Conservation (phyloP, 1,140 invertebrate species). For the Tyrophagus putrescentiae region DNA sequence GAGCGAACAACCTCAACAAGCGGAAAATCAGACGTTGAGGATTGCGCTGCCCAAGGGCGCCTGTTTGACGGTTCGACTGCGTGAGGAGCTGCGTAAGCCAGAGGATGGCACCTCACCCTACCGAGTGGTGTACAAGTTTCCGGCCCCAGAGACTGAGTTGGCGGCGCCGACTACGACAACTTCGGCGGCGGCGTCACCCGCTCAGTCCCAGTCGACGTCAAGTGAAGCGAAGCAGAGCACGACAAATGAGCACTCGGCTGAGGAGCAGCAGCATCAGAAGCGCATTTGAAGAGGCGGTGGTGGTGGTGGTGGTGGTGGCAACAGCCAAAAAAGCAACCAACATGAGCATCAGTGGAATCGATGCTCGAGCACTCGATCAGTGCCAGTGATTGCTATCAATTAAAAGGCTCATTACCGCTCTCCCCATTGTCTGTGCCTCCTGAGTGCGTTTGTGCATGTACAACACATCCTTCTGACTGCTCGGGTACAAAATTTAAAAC, state of each 20-base stretch:
- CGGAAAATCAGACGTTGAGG: not conserved
- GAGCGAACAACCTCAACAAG: not conserved
- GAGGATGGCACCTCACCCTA: not conserved
- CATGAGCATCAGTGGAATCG: not conserved
- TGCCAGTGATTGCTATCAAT: not conserved
- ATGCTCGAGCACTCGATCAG: not conserved
- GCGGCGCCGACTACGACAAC: not conserved
- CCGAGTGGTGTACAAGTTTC: slow-evolving; percentile 2
- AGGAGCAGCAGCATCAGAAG: not conserved
- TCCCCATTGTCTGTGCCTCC: too few species aligned
- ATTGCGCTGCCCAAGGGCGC: not conserved
- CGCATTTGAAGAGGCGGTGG: not conserved
- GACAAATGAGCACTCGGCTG: too few species aligned
- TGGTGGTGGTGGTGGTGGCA: not conserved
- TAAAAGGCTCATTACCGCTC: not conserved
- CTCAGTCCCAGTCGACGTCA: not conserved
- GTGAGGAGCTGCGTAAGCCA: not conserved
- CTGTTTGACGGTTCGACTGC: not conserved
- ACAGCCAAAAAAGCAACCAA: not conserved
- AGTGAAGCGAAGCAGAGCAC: too few species aligned
- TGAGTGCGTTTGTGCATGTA: too few species aligned
- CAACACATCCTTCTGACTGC: too few species aligned
- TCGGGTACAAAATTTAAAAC: slow-evolving; percentile 8
- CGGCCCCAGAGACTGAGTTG: too few species aligned
- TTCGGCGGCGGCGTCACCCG: not conserved